These are phyloP conservation scores for Cherax quadricarinatus DNA, from an alignment of 1,140 invertebrate species.

Conservation along the genomic window DNA sequence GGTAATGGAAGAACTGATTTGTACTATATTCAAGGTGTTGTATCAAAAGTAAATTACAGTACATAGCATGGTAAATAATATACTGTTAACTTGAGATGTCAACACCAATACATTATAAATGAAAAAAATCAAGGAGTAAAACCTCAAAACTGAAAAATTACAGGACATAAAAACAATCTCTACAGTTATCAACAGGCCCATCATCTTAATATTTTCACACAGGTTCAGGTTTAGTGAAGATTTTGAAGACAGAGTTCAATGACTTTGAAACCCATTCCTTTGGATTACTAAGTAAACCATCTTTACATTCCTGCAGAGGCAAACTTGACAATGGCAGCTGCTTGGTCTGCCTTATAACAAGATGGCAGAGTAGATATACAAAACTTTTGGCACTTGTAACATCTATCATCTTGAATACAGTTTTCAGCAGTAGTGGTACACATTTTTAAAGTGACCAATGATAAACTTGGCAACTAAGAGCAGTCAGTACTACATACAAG, in stretches of 20 bases:
- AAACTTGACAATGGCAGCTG: not conserved
- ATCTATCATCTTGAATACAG: constrained; percentile 23
- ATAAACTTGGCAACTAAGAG: not conserved
- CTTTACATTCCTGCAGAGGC: not conserved
- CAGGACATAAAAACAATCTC: not conserved
- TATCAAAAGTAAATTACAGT: not conserved
- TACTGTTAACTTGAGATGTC: not conserved
- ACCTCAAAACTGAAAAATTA: not conserved
- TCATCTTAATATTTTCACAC: not conserved
- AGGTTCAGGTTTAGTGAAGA: not conserved
- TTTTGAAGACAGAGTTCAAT: not conserved
- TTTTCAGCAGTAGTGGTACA: not conserved
- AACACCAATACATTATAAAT: not conserved
- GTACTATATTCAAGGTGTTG: not conserved
- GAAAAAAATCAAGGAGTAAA: not conserved
- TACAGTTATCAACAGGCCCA: not conserved
- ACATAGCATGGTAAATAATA: not conserved
- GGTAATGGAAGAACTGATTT: not conserved
- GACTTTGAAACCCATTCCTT: not conserved
- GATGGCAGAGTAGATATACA: constrained; percentile 16
- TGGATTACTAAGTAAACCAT: not conserved
- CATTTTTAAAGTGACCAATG: not conserved
- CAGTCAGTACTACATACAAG: not conserved
- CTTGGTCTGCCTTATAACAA: constrained; percentile 19
- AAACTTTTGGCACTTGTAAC: constrained; percentile 60